Conservation (phyloP, 2,113 vertebrate species). For the Natator depressus region DNA sequence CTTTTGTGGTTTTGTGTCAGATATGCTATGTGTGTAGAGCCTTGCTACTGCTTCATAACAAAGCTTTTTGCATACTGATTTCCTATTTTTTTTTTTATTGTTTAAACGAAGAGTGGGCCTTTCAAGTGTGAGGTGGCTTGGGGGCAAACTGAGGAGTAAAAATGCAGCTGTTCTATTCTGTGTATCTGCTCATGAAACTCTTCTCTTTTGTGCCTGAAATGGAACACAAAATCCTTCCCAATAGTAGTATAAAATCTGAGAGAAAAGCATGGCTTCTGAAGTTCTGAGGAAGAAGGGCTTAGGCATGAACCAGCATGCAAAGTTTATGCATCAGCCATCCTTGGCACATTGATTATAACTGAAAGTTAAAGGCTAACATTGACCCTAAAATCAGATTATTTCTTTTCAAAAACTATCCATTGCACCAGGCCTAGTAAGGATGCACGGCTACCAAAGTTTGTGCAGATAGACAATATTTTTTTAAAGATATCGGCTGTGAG, state of each 20-base stretch:
- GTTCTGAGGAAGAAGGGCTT: not conserved
- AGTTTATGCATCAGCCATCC: not conserved
- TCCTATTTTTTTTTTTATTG: not conserved
- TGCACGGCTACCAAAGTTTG: not conserved
- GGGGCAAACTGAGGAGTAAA: not conserved
- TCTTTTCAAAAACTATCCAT: not conserved
- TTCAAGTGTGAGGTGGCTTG: not conserved
- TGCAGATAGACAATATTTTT: not conserved
- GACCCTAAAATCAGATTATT: not conserved
- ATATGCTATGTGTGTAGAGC: not conserved
- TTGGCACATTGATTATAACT: not conserved
- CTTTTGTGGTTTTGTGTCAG: conserved; percentile 8
- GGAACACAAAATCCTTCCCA: not conserved
- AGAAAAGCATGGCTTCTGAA: not conserved
- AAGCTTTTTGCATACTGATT: not conserved
- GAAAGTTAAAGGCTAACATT: not conserved
- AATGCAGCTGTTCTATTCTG: not conserved
- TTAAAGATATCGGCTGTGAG: not conserved
- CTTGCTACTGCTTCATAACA: not conserved
- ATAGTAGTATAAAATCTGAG: not conserved
- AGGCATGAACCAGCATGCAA: not conserved
- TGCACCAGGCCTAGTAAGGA: not conserved
- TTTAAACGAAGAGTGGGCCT: not conserved
- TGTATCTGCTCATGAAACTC: not conserved
- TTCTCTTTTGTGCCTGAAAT: not conserved